Evolutionary conservation across 2,797 vertebrate genomes (phyloP).

Genomic region (Aselliscus stoliczkanus): DNA sequence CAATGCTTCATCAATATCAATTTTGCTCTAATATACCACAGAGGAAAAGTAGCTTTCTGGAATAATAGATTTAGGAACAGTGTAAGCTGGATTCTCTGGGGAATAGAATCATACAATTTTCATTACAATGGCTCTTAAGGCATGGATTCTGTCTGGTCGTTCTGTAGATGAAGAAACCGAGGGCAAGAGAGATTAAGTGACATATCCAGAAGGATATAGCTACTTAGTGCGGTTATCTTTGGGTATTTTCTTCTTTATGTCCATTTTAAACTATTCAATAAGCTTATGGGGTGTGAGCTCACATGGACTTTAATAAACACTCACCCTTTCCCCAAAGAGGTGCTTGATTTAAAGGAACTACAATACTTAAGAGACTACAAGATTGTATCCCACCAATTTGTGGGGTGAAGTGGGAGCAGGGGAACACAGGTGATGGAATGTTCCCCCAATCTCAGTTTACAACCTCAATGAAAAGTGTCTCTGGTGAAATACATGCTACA

Average conservation of each 20-base stretch:
- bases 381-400: neutral
- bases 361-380: neutral
- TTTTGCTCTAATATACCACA: conserved; percentile 35
- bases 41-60: conserved; percentile 20
- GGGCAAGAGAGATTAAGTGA: neutral
- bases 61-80: conserved; percentile 23
- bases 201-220: neutral
- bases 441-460: neutral
- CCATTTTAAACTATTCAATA: conserved; percentile 32
- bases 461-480: neutral
- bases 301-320: neutral
- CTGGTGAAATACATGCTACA: neutral
- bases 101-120: conserved; percentile 41
- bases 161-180: conserved; percentile 18
- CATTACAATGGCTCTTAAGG: neutral
- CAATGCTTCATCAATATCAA: conserved; percentile 13
- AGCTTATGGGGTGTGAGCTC: neutral
- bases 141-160: neutral
- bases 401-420: neutral
- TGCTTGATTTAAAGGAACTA: conserved; percentile 15
- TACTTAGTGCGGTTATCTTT: conserved; percentile 7
- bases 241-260: conserved; percentile 11
- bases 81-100: neutral
- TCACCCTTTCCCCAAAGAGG: neutral
- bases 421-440: neutral